Percentiles rank a stretch among this genome's conserved stretches.
Evolutionary conservation across 2,888 invertebrate species (phyloP).

Genomic region (Chrysina gloriosa): DNA sequence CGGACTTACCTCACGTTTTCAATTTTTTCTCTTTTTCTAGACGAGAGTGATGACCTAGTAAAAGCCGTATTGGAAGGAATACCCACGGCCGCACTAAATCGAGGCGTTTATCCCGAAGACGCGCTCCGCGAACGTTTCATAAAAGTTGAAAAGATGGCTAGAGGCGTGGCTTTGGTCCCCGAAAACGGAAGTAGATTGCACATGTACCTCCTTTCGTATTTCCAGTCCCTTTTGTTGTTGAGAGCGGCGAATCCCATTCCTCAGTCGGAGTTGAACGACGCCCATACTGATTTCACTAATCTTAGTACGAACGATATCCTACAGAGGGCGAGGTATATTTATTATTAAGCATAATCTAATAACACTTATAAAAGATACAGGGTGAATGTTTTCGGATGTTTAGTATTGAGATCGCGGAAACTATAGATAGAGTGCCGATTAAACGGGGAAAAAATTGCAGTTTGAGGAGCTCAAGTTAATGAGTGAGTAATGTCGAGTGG

Average conservation of each 20-base stretch:
- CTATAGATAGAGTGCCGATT: no score
- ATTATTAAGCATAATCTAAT: neutral
- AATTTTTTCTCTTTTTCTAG: constrained; percentile 63
- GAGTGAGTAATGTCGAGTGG: no score
- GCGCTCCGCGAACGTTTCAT: constrained; percentile 87
- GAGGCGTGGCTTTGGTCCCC: constrained; percentile 87
- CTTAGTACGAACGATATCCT: constrained; percentile 91
- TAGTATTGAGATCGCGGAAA: no score
- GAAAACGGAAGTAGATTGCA: constrained; percentile 88
- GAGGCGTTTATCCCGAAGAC: constrained; percentile 91
- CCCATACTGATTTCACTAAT: constrained; percentile 76
- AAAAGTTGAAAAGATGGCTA: constrained; percentile 82
- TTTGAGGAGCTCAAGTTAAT: no score
- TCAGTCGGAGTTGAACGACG: constrained; percentile 77
- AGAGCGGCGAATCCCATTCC: constrained; percentile 78
- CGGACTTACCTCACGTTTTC: no score
- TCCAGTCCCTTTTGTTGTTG: constrained; percentile 87
- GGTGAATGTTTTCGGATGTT: no score
- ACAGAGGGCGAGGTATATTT: constrained; percentile 82
- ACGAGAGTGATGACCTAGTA: constrained; percentile 83
- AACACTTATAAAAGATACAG: no score
- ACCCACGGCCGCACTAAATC: constrained; percentile 78
- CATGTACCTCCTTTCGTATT: constrained; percentile 85
- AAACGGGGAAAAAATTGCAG: no score
- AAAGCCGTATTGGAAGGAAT: constrained; percentile 81